These are phyloP conservation scores for Amazona vittata DNA, from an alignment of 2,113 vertebrate genomes.

Conservation along the genomic window DNA sequence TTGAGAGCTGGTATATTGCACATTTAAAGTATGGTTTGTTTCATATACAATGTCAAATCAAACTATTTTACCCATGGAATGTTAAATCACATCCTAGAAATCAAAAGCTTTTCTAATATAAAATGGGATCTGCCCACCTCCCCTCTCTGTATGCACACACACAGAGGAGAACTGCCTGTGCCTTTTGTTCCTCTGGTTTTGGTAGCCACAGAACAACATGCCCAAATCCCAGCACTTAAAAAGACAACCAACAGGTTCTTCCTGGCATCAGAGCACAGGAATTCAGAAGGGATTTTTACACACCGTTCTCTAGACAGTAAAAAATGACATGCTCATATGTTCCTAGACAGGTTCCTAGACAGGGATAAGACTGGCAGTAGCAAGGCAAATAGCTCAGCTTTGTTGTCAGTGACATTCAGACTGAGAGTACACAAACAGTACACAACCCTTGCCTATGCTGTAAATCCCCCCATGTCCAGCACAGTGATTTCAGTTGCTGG, in stretches of 20 bases:
- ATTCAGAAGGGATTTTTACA: neutral
- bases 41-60: neutral
- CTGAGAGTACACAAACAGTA: neutral
- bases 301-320: neutral
- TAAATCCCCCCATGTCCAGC: neutral
- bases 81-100: neutral
- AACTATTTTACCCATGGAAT: neutral
- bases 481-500: neutral
- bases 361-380: neutral
- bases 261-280: neutral
- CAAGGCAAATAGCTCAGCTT: neutral
- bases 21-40: neutral
- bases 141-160: neutral
- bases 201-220: neutral
- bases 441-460: neutral
- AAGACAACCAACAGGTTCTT: neutral
- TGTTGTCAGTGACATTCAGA: neutral
- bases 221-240: neutral
- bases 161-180: neutral
- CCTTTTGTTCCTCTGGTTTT: neutral
- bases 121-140: neutral
- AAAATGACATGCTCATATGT: neutral
- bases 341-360: neutral
- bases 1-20: neutral
- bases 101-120: neutral